phyloP scores from a whole-genome alignment of 2,113 vertebrate genomes.

The Beaufortia kweichowensis region DNA sequence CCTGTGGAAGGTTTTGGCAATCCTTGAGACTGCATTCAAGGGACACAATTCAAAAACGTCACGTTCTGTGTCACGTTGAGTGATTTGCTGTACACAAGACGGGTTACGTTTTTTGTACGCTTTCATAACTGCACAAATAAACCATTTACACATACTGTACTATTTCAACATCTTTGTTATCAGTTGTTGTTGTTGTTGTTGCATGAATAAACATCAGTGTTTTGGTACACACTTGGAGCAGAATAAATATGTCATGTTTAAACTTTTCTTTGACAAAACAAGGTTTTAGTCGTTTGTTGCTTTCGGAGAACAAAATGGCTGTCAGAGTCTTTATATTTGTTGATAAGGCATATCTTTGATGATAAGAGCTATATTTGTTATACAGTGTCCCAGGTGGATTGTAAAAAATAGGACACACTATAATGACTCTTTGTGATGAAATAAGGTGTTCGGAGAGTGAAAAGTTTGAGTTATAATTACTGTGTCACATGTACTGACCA shows the following conservation, averaged over 20 bases:
- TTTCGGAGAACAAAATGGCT: conserved; percentile 11
- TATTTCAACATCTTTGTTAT: background rate
- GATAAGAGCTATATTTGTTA: conserved; percentile 28
- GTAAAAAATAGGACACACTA: background rate
- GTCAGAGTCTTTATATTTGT: conserved; percentile 15
- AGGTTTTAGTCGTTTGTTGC: background rate
- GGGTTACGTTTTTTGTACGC: background rate
- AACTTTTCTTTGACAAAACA: conserved; percentile 2
- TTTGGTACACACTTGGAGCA: background rate
- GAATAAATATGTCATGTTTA: conserved; percentile 5
- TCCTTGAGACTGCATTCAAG: conserved; percentile 7
- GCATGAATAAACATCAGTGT: background rate
- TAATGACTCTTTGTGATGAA: background rate
- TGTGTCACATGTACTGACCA: background rate
- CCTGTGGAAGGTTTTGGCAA: background rate
- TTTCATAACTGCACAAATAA: conserved; percentile 1
- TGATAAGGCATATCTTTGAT: conserved; percentile 23
- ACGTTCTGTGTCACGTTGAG: background rate
- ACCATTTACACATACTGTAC: background rate
- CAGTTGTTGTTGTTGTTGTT: background rate
- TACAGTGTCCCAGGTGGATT: conserved; percentile 9
- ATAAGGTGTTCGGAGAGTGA: conserved; percentile 5
- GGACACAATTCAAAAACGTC: background rate
- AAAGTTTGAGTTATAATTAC: background rate
- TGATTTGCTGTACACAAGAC: background rate